Conservation (phyloP, 2,113 vertebrate species). For the Dipodomys merriami region DNA sequence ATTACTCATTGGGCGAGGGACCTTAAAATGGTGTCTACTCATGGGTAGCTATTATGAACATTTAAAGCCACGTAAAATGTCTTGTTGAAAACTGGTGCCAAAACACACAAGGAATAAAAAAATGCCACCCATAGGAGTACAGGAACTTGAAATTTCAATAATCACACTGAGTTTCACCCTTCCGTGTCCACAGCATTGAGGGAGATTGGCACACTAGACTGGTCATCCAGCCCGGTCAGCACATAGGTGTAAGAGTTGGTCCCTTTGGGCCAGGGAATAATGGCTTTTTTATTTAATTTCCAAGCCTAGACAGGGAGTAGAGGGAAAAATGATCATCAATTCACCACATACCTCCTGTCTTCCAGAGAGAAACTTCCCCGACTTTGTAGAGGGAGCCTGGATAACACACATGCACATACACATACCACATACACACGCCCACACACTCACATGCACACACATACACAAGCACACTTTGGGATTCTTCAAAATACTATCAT, state of each 20-base stretch:
- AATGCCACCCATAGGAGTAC: not conserved
- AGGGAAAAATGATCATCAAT: not conserved
- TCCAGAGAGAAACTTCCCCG: not conserved
- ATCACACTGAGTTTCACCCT: not conserved
- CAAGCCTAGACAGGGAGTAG: not conserved
- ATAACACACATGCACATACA: not conserved
- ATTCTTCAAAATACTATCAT: not conserved
- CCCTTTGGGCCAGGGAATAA: not conserved
- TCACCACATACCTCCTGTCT: not conserved
- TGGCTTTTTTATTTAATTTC: not conserved
- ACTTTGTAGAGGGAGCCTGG: not conserved
- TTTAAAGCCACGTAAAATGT: slow-evolving; percentile 16
- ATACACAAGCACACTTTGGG: not conserved
- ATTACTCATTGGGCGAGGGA: not conserved
- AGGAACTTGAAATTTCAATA: not conserved
- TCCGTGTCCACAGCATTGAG: not conserved
- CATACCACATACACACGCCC: not conserved
- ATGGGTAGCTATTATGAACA: not conserved
- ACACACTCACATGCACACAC: not conserved
- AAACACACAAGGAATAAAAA: slow-evolving; percentile 42
- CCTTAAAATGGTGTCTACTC: not conserved
- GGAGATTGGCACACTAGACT: too few species aligned
- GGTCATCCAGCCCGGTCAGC: not conserved
- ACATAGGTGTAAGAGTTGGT: not conserved
- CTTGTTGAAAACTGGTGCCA: slow-evolving; percentile 12